These are phyloP conservation scores for Eclectus roratus DNA, from an alignment of 2,113 vertebrate species.

Conservation along the genomic window DNA sequence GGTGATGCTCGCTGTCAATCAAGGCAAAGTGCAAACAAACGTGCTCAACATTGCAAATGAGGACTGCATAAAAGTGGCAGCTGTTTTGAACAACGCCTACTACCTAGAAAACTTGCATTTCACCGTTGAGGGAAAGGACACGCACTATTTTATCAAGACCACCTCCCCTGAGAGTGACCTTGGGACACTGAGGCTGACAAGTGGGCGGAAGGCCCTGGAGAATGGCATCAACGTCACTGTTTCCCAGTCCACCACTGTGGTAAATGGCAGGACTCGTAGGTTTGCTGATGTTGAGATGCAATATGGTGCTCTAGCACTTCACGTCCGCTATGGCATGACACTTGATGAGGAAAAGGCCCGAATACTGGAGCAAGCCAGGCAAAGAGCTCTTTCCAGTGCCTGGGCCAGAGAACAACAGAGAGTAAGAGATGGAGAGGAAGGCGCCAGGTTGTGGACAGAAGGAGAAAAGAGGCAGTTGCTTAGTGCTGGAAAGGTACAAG, in stretches of 20 bases:
- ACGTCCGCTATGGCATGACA: slow-evolving; percentile 94
- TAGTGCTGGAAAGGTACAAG: slow-evolving; percentile 92
- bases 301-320: slow-evolving; percentile 86
- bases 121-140: slow-evolving; percentile 92
- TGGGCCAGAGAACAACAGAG: slow-evolving; percentile 95
- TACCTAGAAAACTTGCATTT: slow-evolving; percentile 97
- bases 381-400: slow-evolving; percentile 88
- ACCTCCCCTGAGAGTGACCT: slow-evolving; percentile 92
- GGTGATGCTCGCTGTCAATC: slow-evolving; percentile 95
- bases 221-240: slow-evolving; percentile 96
- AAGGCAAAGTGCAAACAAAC: slow-evolving; percentile 92
- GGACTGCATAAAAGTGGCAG: slow-evolving; percentile 97
- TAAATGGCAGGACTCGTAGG: slow-evolving; percentile 94
- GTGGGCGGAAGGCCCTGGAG: slow-evolving; percentile 92
- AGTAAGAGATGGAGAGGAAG: slow-evolving; percentile 92
- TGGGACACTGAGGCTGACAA: slow-evolving; percentile 89
- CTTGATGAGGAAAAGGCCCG: slow-evolving; percentile 96
- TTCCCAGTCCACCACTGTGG: slow-evolving; percentile 94
- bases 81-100: slow-evolving; percentile 94
- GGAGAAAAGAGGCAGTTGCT: slow-evolving; percentile 97
- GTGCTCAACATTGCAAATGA: slow-evolving; percentile 94
- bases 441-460: slow-evolving; percentile 93
- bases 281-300: slow-evolving; percentile 97
- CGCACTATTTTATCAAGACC: slow-evolving; percentile 96
- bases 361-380: slow-evolving; percentile 91